phyloP scores from a whole-genome alignment of 2,113 vertebrate genomes.

The Platichthys flesus region DNA sequence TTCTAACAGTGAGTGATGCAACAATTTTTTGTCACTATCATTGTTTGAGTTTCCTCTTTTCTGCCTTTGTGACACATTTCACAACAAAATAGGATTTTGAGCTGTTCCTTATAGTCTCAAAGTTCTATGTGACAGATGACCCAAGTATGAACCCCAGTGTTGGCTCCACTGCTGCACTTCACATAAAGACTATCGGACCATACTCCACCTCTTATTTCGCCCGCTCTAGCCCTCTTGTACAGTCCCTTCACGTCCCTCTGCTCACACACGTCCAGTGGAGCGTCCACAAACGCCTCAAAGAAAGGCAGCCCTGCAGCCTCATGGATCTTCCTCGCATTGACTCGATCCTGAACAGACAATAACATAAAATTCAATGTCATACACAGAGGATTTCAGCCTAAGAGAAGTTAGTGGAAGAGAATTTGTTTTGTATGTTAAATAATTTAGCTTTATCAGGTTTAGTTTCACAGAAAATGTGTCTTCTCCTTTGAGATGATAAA shows the following conservation, averaged over 20 bases:
- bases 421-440: too few relatives aligned
- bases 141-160: neutral
- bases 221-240: constrained; percentile 96
- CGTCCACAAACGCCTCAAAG: constrained; percentile 98
- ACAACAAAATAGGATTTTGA: neutral
- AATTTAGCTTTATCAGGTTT: neutral
- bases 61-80: neutral
- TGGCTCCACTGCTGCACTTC: neutral
- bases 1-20: constrained; percentile 8
- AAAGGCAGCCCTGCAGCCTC: constrained; percentile 94
- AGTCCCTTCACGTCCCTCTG: constrained; percentile 97
- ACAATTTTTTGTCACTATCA: neutral
- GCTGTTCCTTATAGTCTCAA: neutral
- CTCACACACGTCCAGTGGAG: constrained; percentile 95
- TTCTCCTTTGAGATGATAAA: neutral
- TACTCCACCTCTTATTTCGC: constrained; percentile 93
- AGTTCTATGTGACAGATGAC: neutral
- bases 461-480: neutral
- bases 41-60: neutral
- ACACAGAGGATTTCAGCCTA: neutral
- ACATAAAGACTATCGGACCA: neutral
- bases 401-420: neutral
- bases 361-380: neutral
- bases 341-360: constrained; percentile 87
- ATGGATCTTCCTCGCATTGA: constrained; percentile 94